Base-by-base conservation (phyloP, 2,888 invertebrate genomes). In the Plemyria rubiginata region DNA sequence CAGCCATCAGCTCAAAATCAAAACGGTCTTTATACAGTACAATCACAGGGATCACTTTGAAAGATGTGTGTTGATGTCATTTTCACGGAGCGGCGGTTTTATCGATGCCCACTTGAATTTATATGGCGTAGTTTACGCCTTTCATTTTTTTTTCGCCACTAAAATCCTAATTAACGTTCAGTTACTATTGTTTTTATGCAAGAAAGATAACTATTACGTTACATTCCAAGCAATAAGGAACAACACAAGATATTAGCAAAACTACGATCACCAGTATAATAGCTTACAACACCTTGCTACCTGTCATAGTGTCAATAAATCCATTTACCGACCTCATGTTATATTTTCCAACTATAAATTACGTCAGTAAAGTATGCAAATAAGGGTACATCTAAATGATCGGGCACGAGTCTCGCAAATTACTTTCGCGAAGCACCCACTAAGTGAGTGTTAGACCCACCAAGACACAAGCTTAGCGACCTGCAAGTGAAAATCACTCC, bases 361-460 rank as follows among this genome's bases (percentile, higher is more conserved):
- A 84, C 74, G 79, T 81, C 87, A 85, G 83, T 86, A 82, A 82
- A 79, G 78, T 83, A 87, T 87, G 86, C 81, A 85, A 86, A 85
- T 85, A 77, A 70, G 71, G 66, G 59, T 75, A 81, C 80, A 85
- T 82, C 82, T 81, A 85, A 87, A 82, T 80, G 84, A 84, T 85
- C 80, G 80, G 78, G 77, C 80, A 81, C 81, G 77, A 83, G 73
- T 72, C 76, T 79, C 78, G 79, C 80, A 86, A 86, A 86, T 86
- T 85, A 87, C 86, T 86, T 86, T 83, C 79, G 79, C 80, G 81
- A 75, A 86, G 81, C 82, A 81, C 78, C 82, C 82, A 83, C 84
- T 86, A 84, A 87, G 84, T 84, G 82, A 84, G 82, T 84, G 85
- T 84, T 79, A 77, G 76, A 81, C 74, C 82, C 73, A 72, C 82